Percentiles rank a stretch among this genome's conserved stretches.
phyloP scores from a whole-genome alignment of 1,140 invertebrate genomes.

The Drosophila orena region DNA sequence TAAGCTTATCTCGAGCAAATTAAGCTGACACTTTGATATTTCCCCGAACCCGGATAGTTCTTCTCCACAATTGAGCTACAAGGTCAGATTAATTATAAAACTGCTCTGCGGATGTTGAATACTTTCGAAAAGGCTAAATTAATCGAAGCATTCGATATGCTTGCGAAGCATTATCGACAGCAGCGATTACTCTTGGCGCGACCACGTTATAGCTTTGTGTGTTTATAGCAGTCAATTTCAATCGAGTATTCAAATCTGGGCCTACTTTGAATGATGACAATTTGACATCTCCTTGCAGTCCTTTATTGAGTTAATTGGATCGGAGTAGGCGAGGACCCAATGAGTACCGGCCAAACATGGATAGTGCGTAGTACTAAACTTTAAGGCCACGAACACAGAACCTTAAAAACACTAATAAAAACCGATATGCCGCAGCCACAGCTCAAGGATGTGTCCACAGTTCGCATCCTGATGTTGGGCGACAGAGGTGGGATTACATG shows the following conservation, averaged over 20 bases:
- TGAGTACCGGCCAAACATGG: neutral
- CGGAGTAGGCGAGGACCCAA: conserved; percentile 4
- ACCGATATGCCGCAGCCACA: conserved; percentile 6
- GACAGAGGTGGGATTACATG: conserved; percentile 37
- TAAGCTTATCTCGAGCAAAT: neutral
- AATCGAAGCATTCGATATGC: neutral
- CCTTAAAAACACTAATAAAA: neutral
- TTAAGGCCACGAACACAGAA: neutral
- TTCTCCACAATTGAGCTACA: neutral
- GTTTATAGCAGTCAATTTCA: neutral
- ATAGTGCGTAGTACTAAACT: neutral
- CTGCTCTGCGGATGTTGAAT: neutral
- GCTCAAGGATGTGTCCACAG: conserved; percentile 37
- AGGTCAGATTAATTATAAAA: neutral
- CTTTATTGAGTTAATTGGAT: neutral
- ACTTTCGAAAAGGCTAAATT: conserved; percentile 2
- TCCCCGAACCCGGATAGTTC: neutral
- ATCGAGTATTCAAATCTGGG: neutral
- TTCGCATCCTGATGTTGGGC: conserved; percentile 55
- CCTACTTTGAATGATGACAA: neutral
- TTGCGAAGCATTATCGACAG: neutral
- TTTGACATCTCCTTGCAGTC: neutral
- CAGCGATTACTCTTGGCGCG: neutral
- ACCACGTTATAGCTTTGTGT: neutral
- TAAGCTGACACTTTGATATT: neutral